phyloP scores from a whole-genome alignment of 2,113 vertebrate species.

The Erythrolamprus reginae region DNA sequence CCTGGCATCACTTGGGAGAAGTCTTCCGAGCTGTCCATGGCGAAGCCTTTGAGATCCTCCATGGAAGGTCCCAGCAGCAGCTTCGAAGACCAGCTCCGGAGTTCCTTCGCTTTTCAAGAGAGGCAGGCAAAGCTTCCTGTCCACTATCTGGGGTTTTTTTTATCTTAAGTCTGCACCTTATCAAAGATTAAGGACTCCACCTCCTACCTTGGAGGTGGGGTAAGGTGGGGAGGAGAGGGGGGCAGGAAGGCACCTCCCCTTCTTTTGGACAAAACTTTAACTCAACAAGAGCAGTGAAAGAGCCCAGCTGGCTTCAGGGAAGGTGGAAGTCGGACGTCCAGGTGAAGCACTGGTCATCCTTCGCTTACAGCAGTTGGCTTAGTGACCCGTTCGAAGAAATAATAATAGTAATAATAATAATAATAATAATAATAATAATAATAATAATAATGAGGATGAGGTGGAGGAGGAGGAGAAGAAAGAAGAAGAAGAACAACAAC shows the following conservation, averaged over 20 bases:
- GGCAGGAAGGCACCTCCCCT: background rate
- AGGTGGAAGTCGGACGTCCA: background rate
- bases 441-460: no score
- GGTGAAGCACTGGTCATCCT: no score
- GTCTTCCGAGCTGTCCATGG: conserved; percentile 24
- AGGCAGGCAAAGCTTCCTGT: background rate
- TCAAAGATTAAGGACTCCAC: conserved; percentile 32
- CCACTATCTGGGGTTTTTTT: background rate
- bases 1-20: conserved; percentile 28
- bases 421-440: no score
- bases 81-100: no score
- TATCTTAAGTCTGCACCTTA: conserved; percentile 31
- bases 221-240: background rate
- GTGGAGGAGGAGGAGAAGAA: no score
- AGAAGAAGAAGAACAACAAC: no score
- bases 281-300: conserved; percentile 10
- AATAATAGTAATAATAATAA: no score
- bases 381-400: no score
- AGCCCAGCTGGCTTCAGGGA: background rate
- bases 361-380: background rate
- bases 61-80: background rate
- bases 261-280: background rate
- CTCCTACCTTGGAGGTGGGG: background rate
- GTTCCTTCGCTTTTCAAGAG: background rate
- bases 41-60: conserved; percentile 23